Conservation (phyloP, 2,797 vertebrate species). For the Gambelia wislizenii region DNA sequence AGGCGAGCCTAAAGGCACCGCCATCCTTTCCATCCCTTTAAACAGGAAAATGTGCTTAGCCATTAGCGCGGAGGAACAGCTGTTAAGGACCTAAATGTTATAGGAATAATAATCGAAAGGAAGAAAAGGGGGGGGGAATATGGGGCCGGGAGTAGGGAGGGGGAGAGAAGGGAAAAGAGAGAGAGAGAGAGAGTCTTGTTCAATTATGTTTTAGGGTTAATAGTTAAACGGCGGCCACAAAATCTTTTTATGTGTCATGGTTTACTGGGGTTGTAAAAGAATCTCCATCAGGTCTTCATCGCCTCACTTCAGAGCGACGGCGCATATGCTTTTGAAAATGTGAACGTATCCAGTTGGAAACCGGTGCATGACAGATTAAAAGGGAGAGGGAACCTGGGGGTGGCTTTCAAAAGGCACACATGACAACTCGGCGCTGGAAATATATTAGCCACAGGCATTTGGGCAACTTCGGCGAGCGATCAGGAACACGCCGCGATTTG, state of each 20-base stretch:
- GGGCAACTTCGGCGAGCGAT: constrained; percentile 70
- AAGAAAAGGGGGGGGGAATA: constrained; percentile 38
- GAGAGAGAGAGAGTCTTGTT: constrained; percentile 59
- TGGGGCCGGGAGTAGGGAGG: not conserved
- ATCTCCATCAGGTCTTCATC: constrained; percentile 74
- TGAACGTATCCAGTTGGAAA: constrained; percentile 80
- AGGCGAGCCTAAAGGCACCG: not conserved
- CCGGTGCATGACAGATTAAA: constrained; percentile 80
- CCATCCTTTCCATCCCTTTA: not conserved
- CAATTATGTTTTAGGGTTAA: constrained; percentile 81
- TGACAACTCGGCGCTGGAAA: constrained; percentile 72
- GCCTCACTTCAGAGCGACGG: constrained; percentile 69
- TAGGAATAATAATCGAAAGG: constrained; percentile 70
- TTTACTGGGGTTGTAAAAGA: constrained; percentile 75
- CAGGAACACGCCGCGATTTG: constrained; percentile 65
- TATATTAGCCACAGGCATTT: constrained; percentile 70
- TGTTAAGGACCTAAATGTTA: constrained; percentile 68
- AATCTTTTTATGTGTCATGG: constrained; percentile 81
- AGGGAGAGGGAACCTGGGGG: constrained; percentile 75
- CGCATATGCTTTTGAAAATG: constrained; percentile 82
- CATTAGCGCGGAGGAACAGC: constrained; percentile 60
- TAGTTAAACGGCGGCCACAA: constrained; percentile 77
- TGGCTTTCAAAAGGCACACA: constrained; percentile 77
- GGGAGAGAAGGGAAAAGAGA: not conserved
- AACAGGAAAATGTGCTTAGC: constrained; percentile 25